Evolutionary conservation across 2,113 vertebrate species (phyloP).

Genomic region (Anoura caudifer): DNA sequence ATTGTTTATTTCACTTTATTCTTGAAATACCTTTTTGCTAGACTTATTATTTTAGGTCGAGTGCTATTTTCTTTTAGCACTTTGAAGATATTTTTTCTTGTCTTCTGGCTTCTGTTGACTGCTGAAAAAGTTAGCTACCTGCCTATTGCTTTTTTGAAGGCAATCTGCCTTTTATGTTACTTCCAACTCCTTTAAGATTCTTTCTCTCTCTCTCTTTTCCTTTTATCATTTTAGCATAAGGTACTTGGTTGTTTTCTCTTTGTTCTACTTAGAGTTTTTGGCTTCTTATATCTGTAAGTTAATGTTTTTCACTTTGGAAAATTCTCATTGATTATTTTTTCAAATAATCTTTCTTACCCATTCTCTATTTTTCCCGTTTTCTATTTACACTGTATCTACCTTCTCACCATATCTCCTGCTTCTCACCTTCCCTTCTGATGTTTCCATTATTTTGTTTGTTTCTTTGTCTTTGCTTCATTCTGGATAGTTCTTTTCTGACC

Average conservation of each 20-base stretch:
- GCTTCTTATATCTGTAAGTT: not conserved
- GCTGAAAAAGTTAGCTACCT: not conserved
- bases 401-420: not conserved
- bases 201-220: not conserved
- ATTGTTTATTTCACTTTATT: slow-evolving; percentile 5
- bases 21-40: not conserved
- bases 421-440: not conserved
- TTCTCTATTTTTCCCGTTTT: not conserved
- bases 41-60: not conserved
- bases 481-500: not conserved
- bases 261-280: not conserved
- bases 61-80: not conserved
- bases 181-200: not conserved
- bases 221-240: not conserved
- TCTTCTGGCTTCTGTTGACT: not conserved
- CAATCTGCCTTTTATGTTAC: not conserved
- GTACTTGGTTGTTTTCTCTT: not conserved
- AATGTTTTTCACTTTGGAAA: slow-evolving; percentile 2
- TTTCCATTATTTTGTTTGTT: not conserved
- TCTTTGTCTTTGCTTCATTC: slow-evolving; percentile 12
- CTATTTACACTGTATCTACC: not conserved
- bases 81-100: not conserved
- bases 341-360: not conserved
- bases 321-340: not conserved
- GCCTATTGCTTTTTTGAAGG: not conserved